phyloP scores from a whole-genome alignment of 1,140 invertebrate species.

The Plectrocnemia conspersa region DNA sequence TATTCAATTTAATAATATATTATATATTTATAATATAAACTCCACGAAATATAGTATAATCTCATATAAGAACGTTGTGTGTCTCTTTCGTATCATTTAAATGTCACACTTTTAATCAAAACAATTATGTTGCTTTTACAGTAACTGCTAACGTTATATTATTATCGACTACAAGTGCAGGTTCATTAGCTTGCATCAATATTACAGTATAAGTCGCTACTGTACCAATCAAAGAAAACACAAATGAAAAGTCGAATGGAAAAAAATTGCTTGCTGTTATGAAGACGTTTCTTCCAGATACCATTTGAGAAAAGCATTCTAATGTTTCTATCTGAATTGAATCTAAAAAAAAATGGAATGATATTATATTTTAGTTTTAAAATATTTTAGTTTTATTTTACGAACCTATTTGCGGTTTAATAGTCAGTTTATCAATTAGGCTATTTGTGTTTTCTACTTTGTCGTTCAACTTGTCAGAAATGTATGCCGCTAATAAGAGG shows the following conservation, averaged over 20 bases:
- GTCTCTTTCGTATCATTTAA: no score
- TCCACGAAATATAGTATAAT: no score
- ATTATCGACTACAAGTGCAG: background rate
- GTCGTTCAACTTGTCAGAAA: slow-evolving; percentile 23
- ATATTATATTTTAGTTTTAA: background rate
- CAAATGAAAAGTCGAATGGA: slow-evolving; percentile 28
- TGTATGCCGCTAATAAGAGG: slow-evolving; percentile 13
- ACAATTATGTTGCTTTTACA: slow-evolving; percentile 2
- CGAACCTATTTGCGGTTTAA: slow-evolving; percentile 21
- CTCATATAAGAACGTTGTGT: no score
- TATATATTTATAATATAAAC: no score
- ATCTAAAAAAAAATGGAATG: slow-evolving; percentile 20
- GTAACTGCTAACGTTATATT: background rate
- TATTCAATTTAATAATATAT: no score
- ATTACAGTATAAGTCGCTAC: slow-evolving; percentile 29
- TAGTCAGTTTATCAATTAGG: slow-evolving; percentile 26
- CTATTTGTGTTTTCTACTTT: slow-evolving; percentile 10
- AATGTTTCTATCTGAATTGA: slow-evolving; percentile 19
- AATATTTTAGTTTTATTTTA: slow-evolving; percentile 3
- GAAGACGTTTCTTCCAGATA: slow-evolving; percentile 20
- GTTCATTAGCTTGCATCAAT: slow-evolving; percentile 27
- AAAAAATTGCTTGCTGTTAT: slow-evolving; percentile 32
- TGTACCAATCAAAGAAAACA: slow-evolving; percentile 26
- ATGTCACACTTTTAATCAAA: background rate
- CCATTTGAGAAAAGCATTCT: slow-evolving; percentile 26